Percentiles rank a stretch among this genome's conserved stretches.
These are phyloP conservation scores for Leucosticte australis DNA, from an alignment of 2,113 vertebrate genomes.

Conservation along the genomic window DNA sequence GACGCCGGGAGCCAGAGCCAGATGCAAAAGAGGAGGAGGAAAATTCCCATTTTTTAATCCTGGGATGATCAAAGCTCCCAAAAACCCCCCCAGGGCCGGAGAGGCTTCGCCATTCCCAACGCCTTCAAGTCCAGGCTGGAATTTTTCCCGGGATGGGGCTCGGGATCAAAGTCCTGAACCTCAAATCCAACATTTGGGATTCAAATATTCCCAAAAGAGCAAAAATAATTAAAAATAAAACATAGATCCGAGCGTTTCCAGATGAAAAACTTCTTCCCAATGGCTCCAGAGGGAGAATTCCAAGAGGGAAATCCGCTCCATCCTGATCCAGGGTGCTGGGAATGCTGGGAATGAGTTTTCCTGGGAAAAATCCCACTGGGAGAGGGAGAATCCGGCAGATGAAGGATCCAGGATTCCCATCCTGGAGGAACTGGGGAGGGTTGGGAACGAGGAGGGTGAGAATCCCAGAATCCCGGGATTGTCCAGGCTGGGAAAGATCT, in stretches of 20 bases:
- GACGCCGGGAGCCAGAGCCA: not conserved
- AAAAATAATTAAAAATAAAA: not conserved
- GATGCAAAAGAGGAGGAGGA: not conserved
- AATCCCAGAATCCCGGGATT: not conserved
- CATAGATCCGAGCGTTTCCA: not conserved
- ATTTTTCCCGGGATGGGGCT: not conserved
- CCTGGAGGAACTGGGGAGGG: not conserved
- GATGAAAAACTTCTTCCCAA: not conserved
- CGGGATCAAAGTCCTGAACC: not conserved
- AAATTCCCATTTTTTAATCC: not conserved
- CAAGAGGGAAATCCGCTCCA: not conserved
- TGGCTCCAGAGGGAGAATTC: not conserved
- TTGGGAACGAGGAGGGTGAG: not conserved
- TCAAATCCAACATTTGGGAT: not conserved
- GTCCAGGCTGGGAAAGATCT: not conserved
- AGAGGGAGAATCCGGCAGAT: fast-evolving
- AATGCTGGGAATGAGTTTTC: not conserved
- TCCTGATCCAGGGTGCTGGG: not conserved
- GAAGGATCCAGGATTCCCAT: not conserved
- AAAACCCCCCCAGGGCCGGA: not conserved
- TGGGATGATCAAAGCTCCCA: not conserved
- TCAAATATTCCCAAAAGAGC: not conserved
- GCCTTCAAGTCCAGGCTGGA: constrained; percentile 42
- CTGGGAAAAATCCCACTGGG: not conserved
- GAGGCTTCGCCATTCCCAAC: not conserved